These are phyloP conservation scores for Liolophura sinensis DNA, from an alignment of 1,140 invertebrate genomes.

Conservation along the genomic window DNA sequence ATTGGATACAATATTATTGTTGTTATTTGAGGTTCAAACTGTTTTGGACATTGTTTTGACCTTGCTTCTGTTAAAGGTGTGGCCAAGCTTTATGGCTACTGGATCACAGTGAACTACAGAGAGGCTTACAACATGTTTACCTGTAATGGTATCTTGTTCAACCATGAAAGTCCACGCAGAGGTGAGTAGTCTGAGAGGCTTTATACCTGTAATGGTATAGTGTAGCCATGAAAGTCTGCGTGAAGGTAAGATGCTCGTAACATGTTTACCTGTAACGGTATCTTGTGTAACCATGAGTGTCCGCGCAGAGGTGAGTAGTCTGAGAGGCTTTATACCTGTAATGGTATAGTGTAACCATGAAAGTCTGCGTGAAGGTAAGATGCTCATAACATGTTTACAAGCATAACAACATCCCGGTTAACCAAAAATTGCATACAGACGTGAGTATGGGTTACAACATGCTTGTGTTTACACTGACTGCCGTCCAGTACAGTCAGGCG, in stretches of 20 bases:
- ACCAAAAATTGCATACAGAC: too few relatives aligned
- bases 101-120: constrained; percentile 98
- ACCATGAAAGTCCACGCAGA: constrained; percentile 97
- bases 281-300: constrained; percentile 99
- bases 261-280: constrained; percentile 98
- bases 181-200: constrained; percentile 85
- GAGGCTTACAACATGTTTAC: constrained; percentile 98
- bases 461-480: too few relatives aligned
- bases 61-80: constrained; percentile 70
- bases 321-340: too few relatives aligned
- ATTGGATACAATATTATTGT: too few relatives aligned
- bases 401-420: too few relatives aligned
- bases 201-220: constrained; percentile 97
- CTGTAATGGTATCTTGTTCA: constrained; percentile 98
- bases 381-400: too few relatives aligned
- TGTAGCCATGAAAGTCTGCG: constrained; percentile 99
- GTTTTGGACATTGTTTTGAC: not conserved
- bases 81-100: constrained; percentile 98
- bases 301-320: constrained; percentile 77
- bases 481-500: too few relatives aligned
- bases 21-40: too few relatives aligned
- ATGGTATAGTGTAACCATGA: too few relatives aligned
- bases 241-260: constrained; percentile 84
- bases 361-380: too few relatives aligned
- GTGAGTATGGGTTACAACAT: too few relatives aligned